Conservation (phyloP, 1,140 invertebrate species). For the Drosophila varians region DNA sequence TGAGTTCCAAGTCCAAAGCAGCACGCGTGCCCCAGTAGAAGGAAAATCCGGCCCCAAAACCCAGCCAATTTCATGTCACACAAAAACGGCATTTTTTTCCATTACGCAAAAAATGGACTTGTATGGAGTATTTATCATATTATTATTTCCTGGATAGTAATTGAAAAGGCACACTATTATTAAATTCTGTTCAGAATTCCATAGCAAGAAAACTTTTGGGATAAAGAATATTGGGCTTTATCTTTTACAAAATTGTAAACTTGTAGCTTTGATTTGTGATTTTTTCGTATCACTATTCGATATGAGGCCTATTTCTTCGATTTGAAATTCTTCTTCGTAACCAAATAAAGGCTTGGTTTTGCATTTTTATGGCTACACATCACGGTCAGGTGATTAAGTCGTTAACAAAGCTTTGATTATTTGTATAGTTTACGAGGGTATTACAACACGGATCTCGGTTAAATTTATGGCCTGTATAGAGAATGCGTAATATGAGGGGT, state of each 20-base stretch:
- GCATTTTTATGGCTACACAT: conserved; percentile 41
- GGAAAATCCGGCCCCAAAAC: conserved; percentile 9
- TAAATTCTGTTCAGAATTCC: background rate
- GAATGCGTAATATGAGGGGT: conserved; percentile 10
- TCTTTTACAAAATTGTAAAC: too few relatives aligned
- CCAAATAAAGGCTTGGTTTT: conserved; percentile 17
- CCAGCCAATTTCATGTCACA: conserved; percentile 30
- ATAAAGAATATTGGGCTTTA: too few relatives aligned
- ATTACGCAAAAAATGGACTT: conserved; percentile 29
- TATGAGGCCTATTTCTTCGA: background rate
- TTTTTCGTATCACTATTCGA: background rate
- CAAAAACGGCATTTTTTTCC: conserved; percentile 12
- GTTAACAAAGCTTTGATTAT: conserved; percentile 47
- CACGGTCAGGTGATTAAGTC: conserved; percentile 47
- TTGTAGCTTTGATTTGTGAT: too few relatives aligned
- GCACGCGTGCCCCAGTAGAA: conserved; percentile 34
- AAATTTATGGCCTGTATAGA: conserved; percentile 7
- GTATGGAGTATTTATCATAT: conserved; percentile 13
- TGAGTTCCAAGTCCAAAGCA: conserved; percentile 43
- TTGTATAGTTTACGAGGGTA: conserved; percentile 25
- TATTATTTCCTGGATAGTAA: background rate
- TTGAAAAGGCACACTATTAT: background rate
- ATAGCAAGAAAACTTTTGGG: background rate
- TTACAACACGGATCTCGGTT: conserved; percentile 28
- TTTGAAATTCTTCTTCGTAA: conserved; percentile 10